phyloP scores from a whole-genome alignment of 2,797 vertebrate genomes.

The Tokudaia muenninki region DNA sequence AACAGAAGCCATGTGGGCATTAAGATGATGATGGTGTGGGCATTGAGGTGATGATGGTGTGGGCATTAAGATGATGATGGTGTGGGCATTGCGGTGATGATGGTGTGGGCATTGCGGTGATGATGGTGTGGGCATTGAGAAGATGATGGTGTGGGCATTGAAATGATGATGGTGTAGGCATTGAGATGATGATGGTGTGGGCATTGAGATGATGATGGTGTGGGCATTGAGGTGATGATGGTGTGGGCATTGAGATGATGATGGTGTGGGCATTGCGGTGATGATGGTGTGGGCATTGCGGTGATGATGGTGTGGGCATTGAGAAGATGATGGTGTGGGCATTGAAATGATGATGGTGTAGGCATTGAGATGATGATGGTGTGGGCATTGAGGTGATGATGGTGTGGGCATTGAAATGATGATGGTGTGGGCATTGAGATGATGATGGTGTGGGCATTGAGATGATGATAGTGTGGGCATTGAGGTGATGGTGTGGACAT shows the following conservation, averaged over 20 bases:
- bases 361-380: background rate
- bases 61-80: background rate
- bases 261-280: background rate
- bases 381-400: background rate
- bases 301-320: background rate
- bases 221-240: background rate
- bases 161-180: background rate
- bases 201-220: background rate
- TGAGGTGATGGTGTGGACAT: background rate
- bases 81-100: background rate
- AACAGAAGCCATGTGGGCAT: background rate
- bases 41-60: background rate
- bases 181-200: background rate
- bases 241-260: background rate
- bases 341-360: background rate
- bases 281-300: background rate
- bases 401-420: background rate
- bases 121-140: background rate
- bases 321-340: background rate
- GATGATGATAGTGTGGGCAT: background rate
- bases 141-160: background rate
- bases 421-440: background rate
- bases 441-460: background rate
- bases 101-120: background rate
- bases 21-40: background rate